These are phyloP conservation scores for Metacarcinus magister DNA, from an alignment of 2,888 invertebrate species.

Conservation along the genomic window DNA sequence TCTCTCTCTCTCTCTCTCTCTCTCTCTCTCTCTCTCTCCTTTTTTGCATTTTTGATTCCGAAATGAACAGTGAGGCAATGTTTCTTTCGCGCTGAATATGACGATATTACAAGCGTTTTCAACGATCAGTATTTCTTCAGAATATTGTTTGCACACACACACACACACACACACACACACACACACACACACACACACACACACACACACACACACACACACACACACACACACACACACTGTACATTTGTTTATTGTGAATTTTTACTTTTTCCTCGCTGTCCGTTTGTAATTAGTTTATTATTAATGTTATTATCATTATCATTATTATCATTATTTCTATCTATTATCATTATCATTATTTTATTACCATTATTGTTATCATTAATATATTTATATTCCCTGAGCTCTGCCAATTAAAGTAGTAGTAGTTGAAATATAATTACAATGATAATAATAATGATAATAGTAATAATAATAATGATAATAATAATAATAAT, in stretches of 20 bases:
- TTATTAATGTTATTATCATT: neutral
- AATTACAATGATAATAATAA: too few relatives aligned
- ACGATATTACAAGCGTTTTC: neutral
- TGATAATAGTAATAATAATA: neutral
- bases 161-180: constrained; percentile 33
- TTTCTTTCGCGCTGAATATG: neutral
- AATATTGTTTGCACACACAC: neutral
- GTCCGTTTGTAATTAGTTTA: neutral
- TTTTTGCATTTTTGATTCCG: neutral
- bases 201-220: constrained; percentile 55
- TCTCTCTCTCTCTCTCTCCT: neutral
- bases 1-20: neutral
- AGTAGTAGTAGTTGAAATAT: too few relatives aligned
- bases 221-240: constrained; percentile 48
- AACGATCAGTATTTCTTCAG: neutral
- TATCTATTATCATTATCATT: neutral
- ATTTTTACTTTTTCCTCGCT: too few relatives aligned
- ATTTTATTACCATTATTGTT: too few relatives aligned
- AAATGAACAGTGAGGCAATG: neutral
- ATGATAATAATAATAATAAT: neutral
- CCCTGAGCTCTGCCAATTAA: neutral
- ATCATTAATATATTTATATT: too few relatives aligned
- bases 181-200: constrained; percentile 61
- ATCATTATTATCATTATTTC: neutral
- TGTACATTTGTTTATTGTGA: too few relatives aligned